Conservation (phyloP, 2,113 vertebrate genomes). For the Coracopsis vasa region DNA sequence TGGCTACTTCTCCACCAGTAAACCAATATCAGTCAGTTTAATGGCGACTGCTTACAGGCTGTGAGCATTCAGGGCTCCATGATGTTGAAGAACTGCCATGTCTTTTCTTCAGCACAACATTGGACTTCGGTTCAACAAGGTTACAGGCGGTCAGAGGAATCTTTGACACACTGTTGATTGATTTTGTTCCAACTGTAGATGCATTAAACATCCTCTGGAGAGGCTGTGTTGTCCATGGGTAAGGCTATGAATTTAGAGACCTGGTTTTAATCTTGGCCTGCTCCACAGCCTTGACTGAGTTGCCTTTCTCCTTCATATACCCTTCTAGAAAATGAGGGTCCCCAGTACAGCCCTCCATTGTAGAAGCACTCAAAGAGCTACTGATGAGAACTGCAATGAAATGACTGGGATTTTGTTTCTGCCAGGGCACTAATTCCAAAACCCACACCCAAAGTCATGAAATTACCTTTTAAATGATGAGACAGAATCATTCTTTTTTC, state of each 20-base stretch:
- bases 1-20: background rate
- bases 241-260: background rate
- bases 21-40: background rate
- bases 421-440: background rate
- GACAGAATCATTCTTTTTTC: background rate
- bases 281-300: background rate
- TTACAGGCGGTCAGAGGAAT: background rate
- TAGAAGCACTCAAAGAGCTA: background rate
- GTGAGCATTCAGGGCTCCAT: background rate
- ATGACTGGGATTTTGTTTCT: slow-evolving; percentile 13
- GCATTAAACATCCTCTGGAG: background rate
- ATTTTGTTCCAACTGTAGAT: background rate
- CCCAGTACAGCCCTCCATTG: background rate
- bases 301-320: background rate
- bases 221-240: background rate
- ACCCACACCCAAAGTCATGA: slow-evolving; percentile 2
- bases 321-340: background rate
- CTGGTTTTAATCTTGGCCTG: background rate
- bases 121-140: background rate
- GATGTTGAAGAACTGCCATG: background rate
- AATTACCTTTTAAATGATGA: slow-evolving; percentile 30
- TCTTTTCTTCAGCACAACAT: background rate
- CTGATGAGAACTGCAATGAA: background rate
- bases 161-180: background rate
- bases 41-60: background rate